A percentile compares a stretch with the other conserved stretches of the same genome.
Evolutionary conservation across 2,888 invertebrate genomes (phyloP).

Genomic region (Xestia c-nigrum): DNA sequence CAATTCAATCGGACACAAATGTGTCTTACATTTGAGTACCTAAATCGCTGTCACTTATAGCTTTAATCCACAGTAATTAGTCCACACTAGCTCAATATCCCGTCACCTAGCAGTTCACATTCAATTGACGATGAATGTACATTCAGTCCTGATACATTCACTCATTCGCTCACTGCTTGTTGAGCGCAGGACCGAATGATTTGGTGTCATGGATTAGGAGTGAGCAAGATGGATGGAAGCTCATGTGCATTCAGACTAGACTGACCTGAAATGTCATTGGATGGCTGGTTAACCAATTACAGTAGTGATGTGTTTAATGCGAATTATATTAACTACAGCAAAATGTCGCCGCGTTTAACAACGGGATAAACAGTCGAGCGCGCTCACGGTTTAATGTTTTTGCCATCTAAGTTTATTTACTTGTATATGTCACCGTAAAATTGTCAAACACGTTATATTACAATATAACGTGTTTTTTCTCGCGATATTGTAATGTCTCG

Average conservation of each 20-base stretch:
- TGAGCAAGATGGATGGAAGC: conserved; percentile 52
- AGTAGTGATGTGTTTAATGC: background rate
- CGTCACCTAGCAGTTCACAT: conserved; percentile 52
- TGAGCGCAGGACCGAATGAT: conserved; percentile 57
- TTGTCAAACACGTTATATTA: too few relatives aligned
- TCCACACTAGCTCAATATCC: conserved; percentile 31
- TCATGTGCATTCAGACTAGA: conserved; percentile 13
- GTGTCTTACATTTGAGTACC: background rate
- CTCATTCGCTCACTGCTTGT: conserved; percentile 38
- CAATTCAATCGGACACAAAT: background rate
- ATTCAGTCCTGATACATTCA: conserved; percentile 47
- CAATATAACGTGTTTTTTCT: too few relatives aligned
- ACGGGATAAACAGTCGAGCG: too few relatives aligned
- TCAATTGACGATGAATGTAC: conserved; percentile 58
- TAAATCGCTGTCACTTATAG: conserved; percentile 30
- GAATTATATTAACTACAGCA: background rate
- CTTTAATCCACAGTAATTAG: conserved; percentile 52
- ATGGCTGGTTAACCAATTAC: background rate
- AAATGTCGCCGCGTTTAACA: too few relatives aligned
- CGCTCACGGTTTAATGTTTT: too few relatives aligned
- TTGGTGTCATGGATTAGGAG: conserved; percentile 51
- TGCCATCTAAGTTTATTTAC: too few relatives aligned
- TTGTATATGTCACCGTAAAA: too few relatives aligned
- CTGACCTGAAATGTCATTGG: conserved; percentile 4
- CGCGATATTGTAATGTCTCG: too few relatives aligned